Base-by-base conservation (phyloP, 2,797 vertebrate genomes). In the Limosa lapponica region DNA sequence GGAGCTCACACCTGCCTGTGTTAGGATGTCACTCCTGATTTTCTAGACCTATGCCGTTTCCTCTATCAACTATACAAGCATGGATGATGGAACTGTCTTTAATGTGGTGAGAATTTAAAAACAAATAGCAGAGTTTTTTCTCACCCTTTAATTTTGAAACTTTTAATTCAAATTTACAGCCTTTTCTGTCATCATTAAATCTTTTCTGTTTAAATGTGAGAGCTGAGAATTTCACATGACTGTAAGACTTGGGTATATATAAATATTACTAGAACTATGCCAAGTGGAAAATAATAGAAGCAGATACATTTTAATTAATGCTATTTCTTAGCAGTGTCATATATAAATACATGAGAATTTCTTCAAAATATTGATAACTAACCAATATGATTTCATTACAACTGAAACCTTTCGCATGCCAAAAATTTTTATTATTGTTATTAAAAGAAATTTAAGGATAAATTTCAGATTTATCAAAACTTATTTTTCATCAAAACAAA, bases 11-110 rank as follows among this genome's bases (percentile, higher is more conserved):
- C 34, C 30, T 62, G 32, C 16, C 27, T 43, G 2, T 54, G 8
- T 46, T 51, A 58, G 14, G 34, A 44, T 34, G 30, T 23, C 3
- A 39, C 6, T 89, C 13, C 14, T 51, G 32, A 74, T 72, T 71
- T 87, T 84, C 32, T 54, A 25, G 34, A 62, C 2, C 19, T 58
- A 13, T 0, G 7, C 0, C 0, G 0, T 78, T 77, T 87, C 10
- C 8, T 12, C 0, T 61, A 12, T 5, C 1, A 1, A 23, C 20
- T 64, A 3, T 8, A 15, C 4, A n/a, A 64, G 13, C 28, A 69
- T 3, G 49, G 15, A 7, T 78, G 28, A 39, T 58, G 8, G 2
- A 5, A 74, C 14, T 73, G 11, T 16, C 46, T 57, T 86, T 55
- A 23, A 85, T 90, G 80, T 10, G 0, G 6, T 62, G 37, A 66